Evolutionary conservation across 2,888 invertebrate genomes (phyloP), one percentile per base, ranked within the genome.

Genomic region (Liodrosophila aerea): DNA sequence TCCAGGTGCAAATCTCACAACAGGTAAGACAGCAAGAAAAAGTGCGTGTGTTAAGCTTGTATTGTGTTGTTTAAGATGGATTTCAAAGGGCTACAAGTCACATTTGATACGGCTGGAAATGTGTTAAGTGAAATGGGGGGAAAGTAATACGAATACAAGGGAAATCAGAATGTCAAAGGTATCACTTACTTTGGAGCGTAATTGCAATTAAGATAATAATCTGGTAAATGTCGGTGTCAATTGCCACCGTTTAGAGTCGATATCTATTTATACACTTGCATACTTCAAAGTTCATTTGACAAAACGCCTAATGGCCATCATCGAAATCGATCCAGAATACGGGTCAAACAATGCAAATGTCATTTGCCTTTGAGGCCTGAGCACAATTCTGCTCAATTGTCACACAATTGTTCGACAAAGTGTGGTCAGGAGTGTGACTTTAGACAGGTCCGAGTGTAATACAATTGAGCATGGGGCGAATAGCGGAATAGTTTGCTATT

Each of bases 261-360:
- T 4, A 22, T 22, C 22, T 22, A 22, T 22, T 22, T 22, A 22
- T 22, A 5, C 22, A 1, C 15, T 16, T 4, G n/a, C 9, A 16
- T 4, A 18, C 39, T 7, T 39, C 39, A 18, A 18, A n/a, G 16
- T 7, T 11, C 33, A 57, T 31, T 68, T 30, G 57, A 40, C 34
- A 41, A n/a, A 50, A 46, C 51, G 34, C 44, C 40, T 73, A 71
- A 62, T 68, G 49, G 59, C 18, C 37, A 47, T 41, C 53, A 71
- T 64, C 63, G 46, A 54, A 64, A 54, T 53, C 60, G 76, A 73
- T 76, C 46, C 49, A 39, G n/a, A 29, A 58, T 37, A 58, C 60
- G 41, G 37, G 15, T 9, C 33, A 57, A 51, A 57, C 50, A 60
- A 60, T 64, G 70, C 53, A 57, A 69, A 69, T 64, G 61, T 52